Base-by-base conservation (phyloP, 1,140 invertebrate genomes). In the Meteorus sp. region DNA sequence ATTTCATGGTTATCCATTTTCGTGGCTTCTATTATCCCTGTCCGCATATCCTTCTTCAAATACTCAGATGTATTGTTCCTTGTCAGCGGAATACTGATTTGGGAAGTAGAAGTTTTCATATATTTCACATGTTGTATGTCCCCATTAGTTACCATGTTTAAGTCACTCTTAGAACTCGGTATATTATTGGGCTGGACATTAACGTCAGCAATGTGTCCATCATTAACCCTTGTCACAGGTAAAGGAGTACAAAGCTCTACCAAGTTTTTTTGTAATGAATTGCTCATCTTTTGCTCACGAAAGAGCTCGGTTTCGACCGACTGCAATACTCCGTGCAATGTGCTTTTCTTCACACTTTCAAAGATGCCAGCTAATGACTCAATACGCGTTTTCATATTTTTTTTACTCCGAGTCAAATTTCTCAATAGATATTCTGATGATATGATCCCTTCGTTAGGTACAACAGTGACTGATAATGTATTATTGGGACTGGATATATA, bases 381-480 rank as follows among this genome's bases (percentile, higher is more conserved):
- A 0, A 35, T 15, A 20, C 9, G 31, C 22, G 53, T 29, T 11
- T 2, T 9, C 25, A 56, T 47, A 9, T 41, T 7, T 1, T 69
- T 63, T 33, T 23, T 61, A 20, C 60, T 67, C 13, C n/a, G 23
- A 4, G 65, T 63, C 11, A 68, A 51, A 35, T 60, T 57, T 60
- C 68, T 65, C 20, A 68, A 64, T 33, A 75, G 7, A 25, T 50
- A 59, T 6, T 69, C 66, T 1, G 56, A 60, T 0, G 69, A 62
- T 17, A 64, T 65, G n/a, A 69, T 57, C 41, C 63, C 63, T n/a
- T 66, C 64, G 29, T 70, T 66, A 9, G 66, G 59, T 6, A 75
- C 69, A 11, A 75, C 57, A 2, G 70, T 73, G 3, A 73, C 70
- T 2, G 67, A 73, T 6, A 73, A 50, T 0, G 66, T 59, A 53